phyloP scores from a whole-genome alignment of 1,140 invertebrate genomes.

The Agrypnia vestita region DNA sequence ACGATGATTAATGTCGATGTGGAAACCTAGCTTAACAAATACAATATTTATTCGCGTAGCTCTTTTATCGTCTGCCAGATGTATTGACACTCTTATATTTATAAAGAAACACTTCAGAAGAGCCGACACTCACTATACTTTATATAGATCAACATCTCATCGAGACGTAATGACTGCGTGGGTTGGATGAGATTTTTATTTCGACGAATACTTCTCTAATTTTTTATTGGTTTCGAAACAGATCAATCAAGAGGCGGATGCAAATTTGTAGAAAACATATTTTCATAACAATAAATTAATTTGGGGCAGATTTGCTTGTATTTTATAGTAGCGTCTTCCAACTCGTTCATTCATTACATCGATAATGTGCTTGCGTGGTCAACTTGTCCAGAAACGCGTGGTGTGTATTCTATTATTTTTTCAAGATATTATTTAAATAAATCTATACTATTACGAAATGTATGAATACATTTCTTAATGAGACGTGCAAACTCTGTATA shows the following conservation, averaged over 20 bases:
- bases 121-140: slow-evolving; percentile 15
- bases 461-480: no score
- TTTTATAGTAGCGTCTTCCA: no score
- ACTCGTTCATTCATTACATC: no score
- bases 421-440: no score
- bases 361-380: no score
- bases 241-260: slow-evolving; percentile 36
- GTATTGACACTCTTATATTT: slow-evolving; percentile 9
- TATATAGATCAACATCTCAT: slow-evolving; percentile 39
- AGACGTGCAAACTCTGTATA: no score
- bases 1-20: slow-evolving; percentile 21
- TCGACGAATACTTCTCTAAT: slow-evolving; percentile 31
- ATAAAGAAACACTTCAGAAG: slow-evolving; percentile 27
- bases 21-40: slow-evolving; percentile 4
- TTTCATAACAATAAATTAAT: no score
- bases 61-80: slow-evolving; percentile 1
- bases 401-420: no score
- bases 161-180: slow-evolving; percentile 32
- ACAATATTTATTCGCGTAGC: slow-evolving; percentile 10
- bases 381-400: no score
- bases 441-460: no score
- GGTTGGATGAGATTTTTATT: slow-evolving; percentile 18
- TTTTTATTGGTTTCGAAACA: slow-evolving; percentile 22
- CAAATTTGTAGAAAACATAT: background rate
- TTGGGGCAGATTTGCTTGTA: no score